Evolutionary conservation across 2,113 vertebrate genomes (phyloP), one percentile per base, ranked within the genome.

Genomic region (Eleginops maclovinus): DNA sequence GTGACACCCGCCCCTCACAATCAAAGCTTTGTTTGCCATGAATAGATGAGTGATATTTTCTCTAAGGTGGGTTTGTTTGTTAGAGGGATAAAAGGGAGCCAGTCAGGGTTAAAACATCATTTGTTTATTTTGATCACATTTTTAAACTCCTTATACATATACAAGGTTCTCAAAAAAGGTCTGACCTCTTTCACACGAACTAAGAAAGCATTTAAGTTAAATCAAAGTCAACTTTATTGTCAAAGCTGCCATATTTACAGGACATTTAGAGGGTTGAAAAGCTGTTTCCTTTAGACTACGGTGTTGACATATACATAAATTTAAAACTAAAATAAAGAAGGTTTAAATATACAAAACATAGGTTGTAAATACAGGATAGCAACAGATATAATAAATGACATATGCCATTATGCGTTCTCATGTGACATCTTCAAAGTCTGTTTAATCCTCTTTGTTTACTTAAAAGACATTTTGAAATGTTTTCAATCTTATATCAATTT

Each of bases 1-100:
- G 97, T 86, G 7, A 26, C 10, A 72, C 47, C 43, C 16, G 28
- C 4, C 10, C 9, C 10, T 63, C 55, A 26, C 51, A 70, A 65
- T 49, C 31, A 54, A 43, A 46, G 22, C 55, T 65, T 71, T 64
- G 26, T 82, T 22, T 4, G 12, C 7, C 19, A 3, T 28, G 46
- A 73, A 59, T 0, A 46, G 14, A 47, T 28, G 8, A 46, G 51
- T 46, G 24, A 75, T 58, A 59, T 65, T 1, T 22, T 13, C 31
- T 49, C 10, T 58, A 22, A 50, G 50, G 17, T 43, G 13, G 17
- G 24, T 67, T 66, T 59, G n/a, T 64, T 51, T 24, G 47, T 26
- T 28, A 15, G n/a, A n/a, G n/a, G 21, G 41, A 63, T 46, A 24
- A 62, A 46, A 24, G n/a, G 7, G 40, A 46, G 51, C 11, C 51